Base-by-base conservation (phyloP, 2,888 invertebrate genomes). In the Ormyrus nitidulus region DNA sequence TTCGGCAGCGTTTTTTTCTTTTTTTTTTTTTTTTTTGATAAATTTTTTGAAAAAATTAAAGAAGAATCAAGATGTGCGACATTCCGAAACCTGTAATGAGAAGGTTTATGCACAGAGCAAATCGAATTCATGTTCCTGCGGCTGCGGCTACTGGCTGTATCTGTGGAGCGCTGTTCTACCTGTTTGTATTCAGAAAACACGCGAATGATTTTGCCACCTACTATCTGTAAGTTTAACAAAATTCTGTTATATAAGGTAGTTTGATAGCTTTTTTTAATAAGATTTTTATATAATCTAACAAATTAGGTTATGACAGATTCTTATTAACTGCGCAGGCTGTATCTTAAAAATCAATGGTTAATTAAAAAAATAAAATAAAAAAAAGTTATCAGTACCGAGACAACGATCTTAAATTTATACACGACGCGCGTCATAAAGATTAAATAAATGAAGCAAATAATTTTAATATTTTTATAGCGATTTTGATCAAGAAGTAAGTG, bases 21-120 rank as follows among this genome's bases (percentile, higher is more conserved):
- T 48, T n/a, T 56, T 34, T 56, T 69, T 56, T 54, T 7, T 48
- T 56, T 7, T 19, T 58, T 64, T 56, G 48, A 9, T 48, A 8
- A 51, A 65, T 9, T 44, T 54, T 6, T 11, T 56, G 19, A 2
- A 19, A 5, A 2, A 11, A 9, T 64, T 54, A 13, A 4, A 8
- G 54, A 19, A 1, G 19, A 19, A 19, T 19, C 5, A 71, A 10
- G 10, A 74, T 74, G 73, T 74, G 73, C n/a, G 65, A 74, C 11
- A 3, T 10, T 53, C 48, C 59, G 6, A 78, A 78, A n/a, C 78
- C 78, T 11, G 53, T 54, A 9, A 59, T 78, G 66, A 59, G 78
- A 0, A 49, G 66, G 19, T 10, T 66, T 10, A 13, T 48, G 2
- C 13, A n/a, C 0, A 51, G 6, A 5, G 11, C 11, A 11, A 5